These are phyloP conservation scores for Amphimallon solstitiale DNA, from an alignment of 2,888 invertebrate genomes.

Conservation along the genomic window DNA sequence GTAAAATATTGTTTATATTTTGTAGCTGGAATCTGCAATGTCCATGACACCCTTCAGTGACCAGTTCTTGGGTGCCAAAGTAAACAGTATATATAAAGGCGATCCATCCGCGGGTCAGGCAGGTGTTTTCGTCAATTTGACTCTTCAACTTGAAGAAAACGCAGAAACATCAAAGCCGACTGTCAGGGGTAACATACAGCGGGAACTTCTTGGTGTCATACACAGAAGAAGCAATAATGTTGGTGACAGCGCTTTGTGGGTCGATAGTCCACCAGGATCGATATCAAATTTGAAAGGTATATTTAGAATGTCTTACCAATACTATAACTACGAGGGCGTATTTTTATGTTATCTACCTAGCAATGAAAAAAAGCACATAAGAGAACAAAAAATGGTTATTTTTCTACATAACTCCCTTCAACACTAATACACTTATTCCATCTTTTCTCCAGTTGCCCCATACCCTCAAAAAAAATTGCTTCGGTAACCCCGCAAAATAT, in stretches of 20 bases:
- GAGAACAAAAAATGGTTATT: too few species aligned
- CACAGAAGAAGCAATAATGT: slow-evolving; percentile 87
- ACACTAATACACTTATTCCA: too few species aligned
- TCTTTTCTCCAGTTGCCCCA: too few species aligned
- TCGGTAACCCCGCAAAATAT: too few species aligned
- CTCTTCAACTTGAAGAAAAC: slow-evolving; percentile 82
- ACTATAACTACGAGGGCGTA: too few species aligned
- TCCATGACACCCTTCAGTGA: slow-evolving; percentile 92
- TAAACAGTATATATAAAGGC: slow-evolving; percentile 82
- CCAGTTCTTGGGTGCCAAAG: slow-evolving; percentile 82
- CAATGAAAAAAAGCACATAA: too few species aligned
- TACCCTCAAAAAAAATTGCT: too few species aligned
- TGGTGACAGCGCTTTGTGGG: slow-evolving; percentile 86
- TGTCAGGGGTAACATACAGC: slow-evolving; percentile 81
- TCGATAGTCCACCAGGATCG: slow-evolving; percentile 82
- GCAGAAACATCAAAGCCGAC: slow-evolving; percentile 75
- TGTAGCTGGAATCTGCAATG: slow-evolving; percentile 89
- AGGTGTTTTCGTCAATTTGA: slow-evolving; percentile 87
- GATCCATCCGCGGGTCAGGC: slow-evolving; percentile 74
- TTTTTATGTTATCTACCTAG: too few species aligned
- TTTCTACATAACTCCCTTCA: too few species aligned
- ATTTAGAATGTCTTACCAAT: too few species aligned
- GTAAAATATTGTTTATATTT: too few species aligned
- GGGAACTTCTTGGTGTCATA: slow-evolving; percentile 85
- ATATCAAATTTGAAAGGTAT: slow-evolving; percentile 73